A percentile compares a stretch with the other conserved stretches of the same genome.
phyloP scores from a whole-genome alignment of 2,888 invertebrate species.

The Drosophila yooni region DNA sequence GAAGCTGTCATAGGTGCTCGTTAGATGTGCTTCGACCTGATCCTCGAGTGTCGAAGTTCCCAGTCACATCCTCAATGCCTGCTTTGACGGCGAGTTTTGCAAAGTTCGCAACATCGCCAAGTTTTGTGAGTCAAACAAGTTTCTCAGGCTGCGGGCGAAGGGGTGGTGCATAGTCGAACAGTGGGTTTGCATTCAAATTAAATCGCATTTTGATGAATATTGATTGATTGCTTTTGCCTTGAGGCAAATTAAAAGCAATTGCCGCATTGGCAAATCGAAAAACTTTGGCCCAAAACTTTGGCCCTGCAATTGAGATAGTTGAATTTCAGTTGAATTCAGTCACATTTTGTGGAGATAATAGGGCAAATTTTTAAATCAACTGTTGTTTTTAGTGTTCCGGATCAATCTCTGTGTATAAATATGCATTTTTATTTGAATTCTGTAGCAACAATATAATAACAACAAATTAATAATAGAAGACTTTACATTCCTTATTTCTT shows the following conservation, averaged over 20 bases:
- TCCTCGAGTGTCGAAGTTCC: constrained; percentile 18
- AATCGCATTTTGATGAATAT: constrained; percentile 79
- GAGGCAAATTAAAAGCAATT: constrained; percentile 61
- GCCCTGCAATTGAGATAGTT: constrained; percentile 42
- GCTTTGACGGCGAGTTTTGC: constrained; percentile 57
- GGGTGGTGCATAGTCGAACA: not conserved
- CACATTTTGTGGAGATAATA: constrained; percentile 5
- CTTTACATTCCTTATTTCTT: no score
- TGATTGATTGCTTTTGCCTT: constrained; percentile 73
- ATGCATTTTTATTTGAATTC: not conserved
- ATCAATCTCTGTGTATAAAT: not conserved
- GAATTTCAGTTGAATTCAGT: constrained; percentile 16
- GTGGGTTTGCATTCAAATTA: constrained; percentile 70
- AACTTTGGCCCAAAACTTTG: constrained; percentile 47
- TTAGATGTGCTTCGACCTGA: constrained; percentile 54
- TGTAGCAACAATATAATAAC: not conserved
- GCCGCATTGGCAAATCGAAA: constrained; percentile 50
- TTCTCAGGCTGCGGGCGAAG: constrained; percentile 12
- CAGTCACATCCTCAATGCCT: constrained; percentile 27
- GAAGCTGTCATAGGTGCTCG: constrained; percentile 54
- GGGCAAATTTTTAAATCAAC: constrained; percentile 15
- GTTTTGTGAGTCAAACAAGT: constrained; percentile 60
- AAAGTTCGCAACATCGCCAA: constrained; percentile 67
- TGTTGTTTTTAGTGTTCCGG: not conserved
- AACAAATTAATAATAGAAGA: no score